phyloP scores from a whole-genome alignment of 2,113 vertebrate species.

The Peromyscus californicus region DNA sequence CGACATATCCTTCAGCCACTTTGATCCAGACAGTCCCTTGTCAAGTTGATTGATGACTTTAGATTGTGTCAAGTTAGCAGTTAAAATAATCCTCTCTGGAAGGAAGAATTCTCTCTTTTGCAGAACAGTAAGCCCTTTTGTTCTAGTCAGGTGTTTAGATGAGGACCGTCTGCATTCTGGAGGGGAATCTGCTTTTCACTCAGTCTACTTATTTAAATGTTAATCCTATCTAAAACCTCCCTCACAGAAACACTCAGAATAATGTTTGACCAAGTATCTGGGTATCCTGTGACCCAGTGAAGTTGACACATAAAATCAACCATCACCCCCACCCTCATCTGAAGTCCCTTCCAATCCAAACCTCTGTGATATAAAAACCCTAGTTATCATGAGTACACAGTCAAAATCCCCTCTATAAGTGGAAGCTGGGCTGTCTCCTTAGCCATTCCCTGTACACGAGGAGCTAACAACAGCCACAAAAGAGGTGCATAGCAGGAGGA shows the following conservation, averaged over 20 bases:
- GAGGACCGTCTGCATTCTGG: background rate
- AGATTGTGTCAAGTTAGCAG: too few relatives aligned
- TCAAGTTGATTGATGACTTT: too few relatives aligned
- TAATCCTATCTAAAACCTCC: background rate
- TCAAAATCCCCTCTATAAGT: background rate
- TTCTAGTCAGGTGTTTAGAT: background rate
- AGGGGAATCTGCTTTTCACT: background rate
- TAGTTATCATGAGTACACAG: background rate
- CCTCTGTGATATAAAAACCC: background rate
- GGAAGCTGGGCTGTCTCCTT: background rate
- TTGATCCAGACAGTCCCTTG: background rate
- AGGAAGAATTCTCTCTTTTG: background rate
- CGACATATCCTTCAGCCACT: background rate
- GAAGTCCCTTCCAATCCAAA: background rate
- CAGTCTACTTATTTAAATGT: background rate
- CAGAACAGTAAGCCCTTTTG: background rate
- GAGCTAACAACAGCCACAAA: background rate
- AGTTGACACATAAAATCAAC: conserved; percentile 26
- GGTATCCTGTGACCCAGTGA: background rate
- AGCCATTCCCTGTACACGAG: background rate
- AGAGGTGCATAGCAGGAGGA: too few relatives aligned
- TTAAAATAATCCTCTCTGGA: background rate
- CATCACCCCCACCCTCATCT: background rate
- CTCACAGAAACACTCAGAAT: background rate
- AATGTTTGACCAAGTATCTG: conserved; percentile 30